Evolutionary conservation across 2,797 vertebrate genomes (phyloP).

Genomic region (Sebastes oblongus): DNA sequence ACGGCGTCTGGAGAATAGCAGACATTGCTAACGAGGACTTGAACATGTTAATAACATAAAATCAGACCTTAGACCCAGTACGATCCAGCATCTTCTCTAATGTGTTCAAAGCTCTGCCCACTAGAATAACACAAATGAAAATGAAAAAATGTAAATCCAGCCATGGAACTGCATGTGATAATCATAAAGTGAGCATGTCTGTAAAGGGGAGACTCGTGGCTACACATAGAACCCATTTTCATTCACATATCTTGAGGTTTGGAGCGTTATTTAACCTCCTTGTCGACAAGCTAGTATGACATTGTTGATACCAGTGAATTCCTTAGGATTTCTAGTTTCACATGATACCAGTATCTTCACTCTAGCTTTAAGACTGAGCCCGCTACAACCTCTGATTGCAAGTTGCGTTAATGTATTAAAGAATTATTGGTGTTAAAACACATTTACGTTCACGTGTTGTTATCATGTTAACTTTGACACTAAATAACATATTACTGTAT

Average conservation of each 20-base stretch:
- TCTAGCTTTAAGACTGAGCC: background rate
- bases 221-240: no score
- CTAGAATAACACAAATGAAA: background rate
- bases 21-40: constrained; percentile 30
- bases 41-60: constrained; percentile 2
- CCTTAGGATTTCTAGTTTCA: background rate
- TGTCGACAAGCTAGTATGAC: no score
- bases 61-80: background rate
- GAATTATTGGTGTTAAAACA: no score
- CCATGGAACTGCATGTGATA: background rate
- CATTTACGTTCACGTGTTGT: no score
- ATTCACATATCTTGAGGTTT: background rate
- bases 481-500: background rate
- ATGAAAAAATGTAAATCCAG: background rate
- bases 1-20: background rate
- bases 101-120: background rate
- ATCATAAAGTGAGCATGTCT: no score
- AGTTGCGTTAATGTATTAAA: no score
- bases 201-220: no score
- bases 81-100: background rate
- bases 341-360: background rate
- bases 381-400: background rate
- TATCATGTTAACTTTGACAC: no score
- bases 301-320: no score
- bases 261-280: background rate